phyloP scores from a whole-genome alignment of 2,888 invertebrate genomes.

The Girardia tigrina region DNA sequence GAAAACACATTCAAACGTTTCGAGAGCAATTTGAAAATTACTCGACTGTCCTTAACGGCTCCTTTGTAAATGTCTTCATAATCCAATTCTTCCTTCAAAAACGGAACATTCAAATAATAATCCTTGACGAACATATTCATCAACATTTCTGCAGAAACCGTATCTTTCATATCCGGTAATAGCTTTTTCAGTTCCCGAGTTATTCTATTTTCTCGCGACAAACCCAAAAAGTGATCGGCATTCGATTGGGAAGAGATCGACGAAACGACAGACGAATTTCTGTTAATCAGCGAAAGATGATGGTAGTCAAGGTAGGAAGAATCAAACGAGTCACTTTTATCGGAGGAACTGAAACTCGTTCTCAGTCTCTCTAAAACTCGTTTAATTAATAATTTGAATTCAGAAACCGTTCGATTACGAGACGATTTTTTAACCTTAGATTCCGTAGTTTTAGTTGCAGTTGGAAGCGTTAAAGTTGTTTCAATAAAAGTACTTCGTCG shows the following conservation, averaged over 20 bases:
- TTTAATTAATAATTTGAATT: neutral
- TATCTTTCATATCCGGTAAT: neutral
- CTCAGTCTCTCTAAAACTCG: neutral
- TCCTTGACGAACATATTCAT: neutral
- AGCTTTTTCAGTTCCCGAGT: neutral
- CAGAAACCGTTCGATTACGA: too few relatives aligned
- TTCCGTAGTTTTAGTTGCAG: too few relatives aligned
- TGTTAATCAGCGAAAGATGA: neutral
- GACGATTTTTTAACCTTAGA: too few relatives aligned
- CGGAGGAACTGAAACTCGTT: neutral
- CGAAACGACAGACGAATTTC: neutral
- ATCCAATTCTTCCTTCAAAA: neutral
- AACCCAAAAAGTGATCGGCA: neutral
- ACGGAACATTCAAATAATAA: neutral
- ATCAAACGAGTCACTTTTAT: neutral
- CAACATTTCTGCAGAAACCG: neutral
- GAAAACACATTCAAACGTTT: neutral
- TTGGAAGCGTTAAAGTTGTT: too few relatives aligned
- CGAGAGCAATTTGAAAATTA: neutral
- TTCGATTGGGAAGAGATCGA: neutral
- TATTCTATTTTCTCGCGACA: neutral
- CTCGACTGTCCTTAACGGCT: neutral
- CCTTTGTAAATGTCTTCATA: neutral
- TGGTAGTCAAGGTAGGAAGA: neutral
- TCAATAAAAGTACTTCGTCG: too few relatives aligned